phyloP scores from a whole-genome alignment of 1,140 invertebrate species.

The Hetaerina americana region DNA sequence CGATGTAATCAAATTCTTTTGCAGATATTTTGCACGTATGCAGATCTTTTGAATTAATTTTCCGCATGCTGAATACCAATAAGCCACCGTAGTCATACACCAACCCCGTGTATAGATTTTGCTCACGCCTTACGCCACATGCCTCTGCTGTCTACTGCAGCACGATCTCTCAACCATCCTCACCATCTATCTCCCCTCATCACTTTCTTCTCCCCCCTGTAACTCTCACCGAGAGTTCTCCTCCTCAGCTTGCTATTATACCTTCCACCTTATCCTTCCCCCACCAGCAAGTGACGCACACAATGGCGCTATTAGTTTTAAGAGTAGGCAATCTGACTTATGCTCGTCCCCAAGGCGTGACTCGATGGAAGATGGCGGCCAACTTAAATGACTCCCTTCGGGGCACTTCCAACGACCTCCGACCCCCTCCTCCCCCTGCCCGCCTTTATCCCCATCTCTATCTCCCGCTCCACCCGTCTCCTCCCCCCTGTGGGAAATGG shows the following conservation, averaged over 20 bases:
- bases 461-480: not conserved
- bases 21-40: no score
- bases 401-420: not conserved
- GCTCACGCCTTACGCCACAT: no score
- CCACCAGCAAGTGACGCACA: not conserved
- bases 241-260: not conserved
- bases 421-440: not conserved
- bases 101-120: no score
- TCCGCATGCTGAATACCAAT: no score
- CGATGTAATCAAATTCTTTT: no score
- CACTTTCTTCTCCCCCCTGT: not conserved
- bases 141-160: not conserved
- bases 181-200: not conserved
- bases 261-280: not conserved
- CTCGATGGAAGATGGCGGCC: not conserved
- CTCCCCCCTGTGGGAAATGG: not conserved
- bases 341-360: not conserved
- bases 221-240: not conserved
- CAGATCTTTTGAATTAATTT: no score
- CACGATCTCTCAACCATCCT: not conserved
- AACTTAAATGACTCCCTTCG: not conserved
- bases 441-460: not conserved
- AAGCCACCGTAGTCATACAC: no score
- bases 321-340: conserved; percentile 5
- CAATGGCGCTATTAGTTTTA: conserved; percentile 6